Base-by-base conservation (phyloP, 1,140 invertebrate species). In the Fopius arisanus region DNA sequence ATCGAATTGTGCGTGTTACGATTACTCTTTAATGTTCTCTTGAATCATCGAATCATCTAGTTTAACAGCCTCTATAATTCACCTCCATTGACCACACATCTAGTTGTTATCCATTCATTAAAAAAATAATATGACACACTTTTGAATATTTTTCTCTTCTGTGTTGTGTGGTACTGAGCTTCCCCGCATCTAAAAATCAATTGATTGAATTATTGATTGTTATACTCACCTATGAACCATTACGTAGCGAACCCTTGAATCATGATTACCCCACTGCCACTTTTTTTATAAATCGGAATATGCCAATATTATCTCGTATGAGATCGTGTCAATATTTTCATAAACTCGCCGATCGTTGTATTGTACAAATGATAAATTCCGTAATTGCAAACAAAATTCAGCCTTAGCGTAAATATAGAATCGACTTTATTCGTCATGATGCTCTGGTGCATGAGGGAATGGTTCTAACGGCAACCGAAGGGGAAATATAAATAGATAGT, bases 151-250 rank as follows among this genome's bases (percentile, higher is more conserved):
- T 63, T 65, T 69, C 63, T 75, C 69, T 79, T 74, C 78, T 75
- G 73, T 81, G 75, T 78, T 80, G 78, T 84, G 81, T 85, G 84
- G 82, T 86, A 83, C 79, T 82, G 73, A 78, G 75, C 74, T 72
- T 80, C 74, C 78, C 81, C 79, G 80, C 81, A 83, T 83, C 76
- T 77, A 37, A 74, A 65, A 51, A 68, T 74, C 63, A 41, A 65
- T 76, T 75, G 71, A 77, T 74, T 79, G 73, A 66, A 66, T 72
- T 63, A 72, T 75, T 73, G 78, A 75, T 70, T 78, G 77, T 23
- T 63, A 75, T 79, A 78, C 67, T 75, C 75, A 80, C 80, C 78
- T 83, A 82, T 86, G 85, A 87, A 88, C 85, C 85, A 86, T 88
- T 88, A 83, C 86, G 85, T 88, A 87, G 83, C 85, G 86, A 80